Base-by-base conservation (phyloP, 2,113 vertebrate species). In the Paradoxurus hermaphroditus region DNA sequence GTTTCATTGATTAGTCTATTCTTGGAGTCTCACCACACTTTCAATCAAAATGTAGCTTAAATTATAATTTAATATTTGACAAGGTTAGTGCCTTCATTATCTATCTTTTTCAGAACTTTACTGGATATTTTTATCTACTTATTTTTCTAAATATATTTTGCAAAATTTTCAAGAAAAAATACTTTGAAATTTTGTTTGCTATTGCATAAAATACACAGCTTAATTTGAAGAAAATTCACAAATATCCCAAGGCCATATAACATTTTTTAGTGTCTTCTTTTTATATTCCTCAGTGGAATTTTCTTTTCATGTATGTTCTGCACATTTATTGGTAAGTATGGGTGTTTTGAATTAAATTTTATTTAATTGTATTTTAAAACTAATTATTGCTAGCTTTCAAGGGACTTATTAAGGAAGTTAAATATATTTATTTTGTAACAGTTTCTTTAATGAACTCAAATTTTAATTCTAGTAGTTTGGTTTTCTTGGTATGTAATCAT, bases 401-500 rank as follows among this genome's bases (percentile, higher is more conserved):
- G 12, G 44, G 29, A 36, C 1, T 67, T 84, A 79, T 85, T 68
- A 16, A 46, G 16, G 36, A 8, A 1, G 8, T 39, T 96, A 88
- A 59, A 15, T 65, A 59, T n/a, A 49, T 36, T 86, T 81, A 95
- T 65, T 86, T 23, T 94, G 62, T 86, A n/a, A 53, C 23, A 68
- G 5, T 75, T 86, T 46, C 81, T 44, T 83, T 81, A 53, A 5
- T 75, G 31, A 73, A 77, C 5, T 88, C 51, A 84, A 9, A 49
- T 78, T 79, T 95, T 81, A 88, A 92, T 92, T 95, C 25, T 85
- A 63, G 39, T 70, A 94, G n/a, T 46, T 89, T 53, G 36, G 3
- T 90, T 90, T 90, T 72, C 44, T 73, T 53, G 3, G 25, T 44
- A 65, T 90, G 44, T 39, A 89, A 90, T 34, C 27, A 67, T 59